Conservation (phyloP, 92 coral and sea anemone genomes). For the Isaurus tuberculatus region DNA sequence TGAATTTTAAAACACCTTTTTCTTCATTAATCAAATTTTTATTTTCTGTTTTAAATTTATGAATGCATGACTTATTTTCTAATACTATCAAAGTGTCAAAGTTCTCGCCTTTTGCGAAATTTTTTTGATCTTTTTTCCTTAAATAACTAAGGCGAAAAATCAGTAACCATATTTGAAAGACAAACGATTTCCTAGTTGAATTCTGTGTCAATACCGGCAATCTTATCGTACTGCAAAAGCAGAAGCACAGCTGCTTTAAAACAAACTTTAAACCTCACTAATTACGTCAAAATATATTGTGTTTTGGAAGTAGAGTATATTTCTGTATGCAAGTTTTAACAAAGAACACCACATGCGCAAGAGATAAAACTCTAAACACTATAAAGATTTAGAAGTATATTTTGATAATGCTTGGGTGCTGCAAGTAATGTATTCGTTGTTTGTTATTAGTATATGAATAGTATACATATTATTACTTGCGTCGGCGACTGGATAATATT, state of each 20-base stretch:
- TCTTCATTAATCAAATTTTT: neutral
- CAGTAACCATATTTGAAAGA: neutral
- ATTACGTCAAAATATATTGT: conserved; percentile 4
- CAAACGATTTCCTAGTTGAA: neutral
- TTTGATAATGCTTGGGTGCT: neutral
- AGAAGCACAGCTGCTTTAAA: conserved; percentile 21
- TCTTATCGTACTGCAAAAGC: neutral
- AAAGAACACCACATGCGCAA: neutral
- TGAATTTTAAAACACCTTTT: neutral
- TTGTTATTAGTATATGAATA: too few species aligned
- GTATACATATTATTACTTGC: too few species aligned
- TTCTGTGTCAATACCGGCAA: neutral
- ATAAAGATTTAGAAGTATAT: neutral
- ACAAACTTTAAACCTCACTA: conserved; percentile 16
- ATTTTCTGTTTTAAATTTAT: too few species aligned
- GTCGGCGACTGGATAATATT: too few species aligned
- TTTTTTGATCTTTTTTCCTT: too few species aligned
- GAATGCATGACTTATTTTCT: too few species aligned
- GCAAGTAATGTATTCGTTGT: too few species aligned
- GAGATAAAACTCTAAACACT: neutral
- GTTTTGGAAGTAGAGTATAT: conserved; percentile 8
- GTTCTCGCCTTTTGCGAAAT: too few species aligned
- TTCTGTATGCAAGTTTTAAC: neutral
- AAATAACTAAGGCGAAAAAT: neutral
- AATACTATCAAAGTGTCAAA: too few species aligned